Base-by-base conservation (phyloP, 2,113 vertebrate species). In the Solenodon paradoxus region DNA sequence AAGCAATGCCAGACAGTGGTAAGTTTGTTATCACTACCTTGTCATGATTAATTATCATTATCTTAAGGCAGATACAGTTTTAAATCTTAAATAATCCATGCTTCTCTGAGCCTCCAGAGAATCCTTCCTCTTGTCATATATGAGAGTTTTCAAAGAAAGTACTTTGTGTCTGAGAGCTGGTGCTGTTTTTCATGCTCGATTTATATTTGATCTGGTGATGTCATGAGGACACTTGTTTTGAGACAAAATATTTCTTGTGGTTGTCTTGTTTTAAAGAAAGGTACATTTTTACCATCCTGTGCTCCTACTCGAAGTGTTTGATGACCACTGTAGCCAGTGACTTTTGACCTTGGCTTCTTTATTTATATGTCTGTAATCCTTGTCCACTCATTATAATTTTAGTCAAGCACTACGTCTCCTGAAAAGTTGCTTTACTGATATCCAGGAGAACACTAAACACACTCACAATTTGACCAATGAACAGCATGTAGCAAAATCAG, bases 1-100 rank as follows among this genome's bases (percentile, higher is more conserved):
- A 81, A 88, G 9, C 16, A 38, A 0, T 81, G n/a, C 87, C 78
- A 3, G 81, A 53, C 71, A 85, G 42, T 1, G 97, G 97, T 97
- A 66, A 97, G 97, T 94, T 28, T 26, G 22, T 20, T 53, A 42
- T 40, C 12, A 0, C 32, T 57, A 24, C 38, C 2, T n/a, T n/a
- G 45, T 32, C 40, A 5, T 32, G 51, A 32, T 40, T n/a, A 24
- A 8, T 74, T 47, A 42, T 55, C 32, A 12, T 80, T 30, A 40
- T 68, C 42, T 83, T 61, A 85, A 74, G 57, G 6, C 15, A 9
- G 71, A 16, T 59, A 26, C 3, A 53, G 3, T 88, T 94, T 88
- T 85, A 57, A n/a, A 57, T 49, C 35, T 90, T 45, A 66, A 51
- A 35, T 16, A 49, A 47, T 66, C 22, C 1, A 0, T 49, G 19